Evolutionary conservation across 2,888 invertebrate genomes (phyloP), one percentile per base, ranked within the genome.

Genomic region (Vandiemenella viatica): DNA sequence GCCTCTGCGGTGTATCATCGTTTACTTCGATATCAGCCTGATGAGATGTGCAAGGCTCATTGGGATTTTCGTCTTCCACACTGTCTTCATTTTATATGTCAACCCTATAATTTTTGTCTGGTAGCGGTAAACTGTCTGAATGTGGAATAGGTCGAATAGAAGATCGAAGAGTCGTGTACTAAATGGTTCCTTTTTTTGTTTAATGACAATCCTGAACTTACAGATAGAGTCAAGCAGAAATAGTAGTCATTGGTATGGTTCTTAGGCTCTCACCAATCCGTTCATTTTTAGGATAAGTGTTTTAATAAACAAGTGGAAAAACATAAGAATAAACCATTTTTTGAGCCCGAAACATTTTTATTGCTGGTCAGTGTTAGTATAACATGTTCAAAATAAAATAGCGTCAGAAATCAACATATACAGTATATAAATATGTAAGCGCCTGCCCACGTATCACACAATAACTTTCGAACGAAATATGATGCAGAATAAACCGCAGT

Each of bases 11-110:
- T 22, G 40, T 41, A 42, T 41, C 23, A 47, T 41, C 17, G 40
- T 47, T 47, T 47, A 26, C 23, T 18, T 42, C 41, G 23, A 47
- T 41, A 41, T 47, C 6, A 37, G 41, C 41, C 18, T 47, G 41
- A 41, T 42, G 47, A 21, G 23, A 41, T 47, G 47, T 42, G 47
- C 4, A 47, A 41, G 17, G 23, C 42, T 41, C 41, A 3, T 23
- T 21, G 22, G 23, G 22, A 16, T 43, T 18, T 22, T 42, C 47
- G 37, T 37, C 46, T 40, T 46, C 40, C 4, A 19, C 40, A 46
- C 38, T 46, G 16, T 26, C 45, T 45, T 45, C 37, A 26, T 26
- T 26, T 26, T 26, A 6, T 26, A 26, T 13, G 6, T 26, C 26
- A 26, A 26, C 7, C 13, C 26, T 26, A 26, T 26, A 26, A 26